A percentile compares a stretch with the other conserved stretches of the same genome.
These are phyloP conservation scores for Phrynocephalus forsythii DNA, from an alignment of 2,797 vertebrate genomes.

Conservation along the genomic window DNA sequence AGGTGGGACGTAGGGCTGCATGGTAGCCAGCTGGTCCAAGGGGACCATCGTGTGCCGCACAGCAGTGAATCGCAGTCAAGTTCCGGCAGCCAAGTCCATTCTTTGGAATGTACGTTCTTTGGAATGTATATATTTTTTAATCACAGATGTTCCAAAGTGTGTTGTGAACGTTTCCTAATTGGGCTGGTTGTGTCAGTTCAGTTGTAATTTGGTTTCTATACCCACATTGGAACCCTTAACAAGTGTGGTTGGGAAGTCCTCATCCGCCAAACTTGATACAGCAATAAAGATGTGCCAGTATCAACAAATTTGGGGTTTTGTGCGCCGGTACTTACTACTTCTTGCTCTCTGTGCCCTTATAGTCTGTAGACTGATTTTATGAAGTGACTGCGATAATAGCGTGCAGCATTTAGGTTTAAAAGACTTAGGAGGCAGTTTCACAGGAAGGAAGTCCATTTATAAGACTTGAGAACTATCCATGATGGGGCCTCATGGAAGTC, in stretches of 20 bases:
- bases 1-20: slow-evolving; percentile 44
- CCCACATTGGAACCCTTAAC: slow-evolving; percentile 46
- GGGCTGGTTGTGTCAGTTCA: slow-evolving; percentile 62
- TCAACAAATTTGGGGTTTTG: slow-evolving; percentile 54
- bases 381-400: neutral
- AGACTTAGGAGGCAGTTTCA: neutral
- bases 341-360: slow-evolving; percentile 18
- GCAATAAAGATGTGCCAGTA: slow-evolving; percentile 76
- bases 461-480: too few species aligned
- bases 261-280: slow-evolving; percentile 57
- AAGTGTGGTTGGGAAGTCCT: slow-evolving; percentile 50
- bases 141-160: slow-evolving; percentile 62
- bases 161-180: slow-evolving; percentile 69
- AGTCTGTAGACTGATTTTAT: slow-evolving; percentile 1
- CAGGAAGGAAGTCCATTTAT: too few species aligned
- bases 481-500: too few species aligned
- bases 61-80: slow-evolving; percentile 44
- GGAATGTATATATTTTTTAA: slow-evolving; percentile 57
- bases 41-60: slow-evolving; percentile 51
- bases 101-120: slow-evolving; percentile 57
- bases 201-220: slow-evolving; percentile 53
- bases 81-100: slow-evolving; percentile 25
- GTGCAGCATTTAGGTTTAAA: slow-evolving; percentile 40
- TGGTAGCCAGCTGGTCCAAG: slow-evolving; percentile 52
- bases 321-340: slow-evolving; percentile 47